phyloP scores from a whole-genome alignment of 2,113 vertebrate genomes.

The Dicerorhinus sumatrensis region DNA sequence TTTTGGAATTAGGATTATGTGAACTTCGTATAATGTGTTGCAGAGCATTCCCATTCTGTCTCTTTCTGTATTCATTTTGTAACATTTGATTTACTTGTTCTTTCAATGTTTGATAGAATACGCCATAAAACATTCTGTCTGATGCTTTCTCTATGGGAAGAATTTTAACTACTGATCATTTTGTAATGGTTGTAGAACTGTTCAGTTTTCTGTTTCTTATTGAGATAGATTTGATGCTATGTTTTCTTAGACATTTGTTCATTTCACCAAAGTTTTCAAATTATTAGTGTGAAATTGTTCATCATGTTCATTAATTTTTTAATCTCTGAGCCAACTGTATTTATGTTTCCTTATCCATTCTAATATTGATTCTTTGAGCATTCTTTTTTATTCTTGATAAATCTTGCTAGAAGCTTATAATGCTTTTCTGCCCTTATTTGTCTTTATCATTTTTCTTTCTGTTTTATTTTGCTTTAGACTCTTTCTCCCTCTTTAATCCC shows the following conservation, averaged over 20 bases:
- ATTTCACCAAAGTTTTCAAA: not conserved
- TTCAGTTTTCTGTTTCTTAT: not conserved
- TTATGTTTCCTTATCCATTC: not conserved
- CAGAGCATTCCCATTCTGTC: not conserved
- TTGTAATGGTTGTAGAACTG: slow-evolving; percentile 32
- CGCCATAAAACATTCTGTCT: slow-evolving; percentile 44
- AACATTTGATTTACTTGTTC: slow-evolving; percentile 54
- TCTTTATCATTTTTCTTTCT: not conserved
- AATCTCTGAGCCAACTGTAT: not conserved
- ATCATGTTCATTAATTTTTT: not conserved
- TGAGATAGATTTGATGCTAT: not conserved
- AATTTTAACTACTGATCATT: slow-evolving; percentile 48
- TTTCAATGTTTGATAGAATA: slow-evolving; percentile 24
- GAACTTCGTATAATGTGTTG: not conserved
- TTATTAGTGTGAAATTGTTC: not conserved
- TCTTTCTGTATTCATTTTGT: slow-evolving; percentile 16
- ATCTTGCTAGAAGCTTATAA: not conserved
- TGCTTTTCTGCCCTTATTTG: not conserved
- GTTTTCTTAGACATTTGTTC: not conserved
- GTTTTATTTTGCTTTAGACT: not conserved
- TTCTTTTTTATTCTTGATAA: not conserved
- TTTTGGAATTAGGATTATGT: not conserved
- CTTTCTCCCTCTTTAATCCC: not conserved
- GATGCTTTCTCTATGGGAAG: slow-evolving; percentile 2
- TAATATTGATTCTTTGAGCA: not conserved